phyloP scores from a whole-genome alignment of 1,140 invertebrate genomes.

The Aethina tumida region DNA sequence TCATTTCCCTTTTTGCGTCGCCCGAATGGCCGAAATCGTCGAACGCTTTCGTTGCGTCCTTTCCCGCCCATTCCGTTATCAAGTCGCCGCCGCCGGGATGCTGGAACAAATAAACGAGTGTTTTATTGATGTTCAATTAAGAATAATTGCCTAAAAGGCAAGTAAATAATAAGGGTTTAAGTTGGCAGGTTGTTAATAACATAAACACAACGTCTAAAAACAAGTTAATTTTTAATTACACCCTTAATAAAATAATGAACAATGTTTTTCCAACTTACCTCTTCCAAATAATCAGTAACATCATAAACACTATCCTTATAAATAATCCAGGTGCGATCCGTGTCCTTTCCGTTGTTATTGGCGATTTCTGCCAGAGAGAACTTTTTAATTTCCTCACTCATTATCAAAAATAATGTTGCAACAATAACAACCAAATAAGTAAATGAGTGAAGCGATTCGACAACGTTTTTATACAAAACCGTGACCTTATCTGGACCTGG shows the following conservation, averaged over 20 bases:
- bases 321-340: slow-evolving; percentile 47
- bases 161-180: not conserved
- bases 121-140: not conserved
- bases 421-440: no score
- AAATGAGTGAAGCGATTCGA: no score
- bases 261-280: slow-evolving; percentile 34
- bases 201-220: not conserved
- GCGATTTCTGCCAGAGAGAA: slow-evolving; percentile 47
- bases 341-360: slow-evolving; percentile 42
- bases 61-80: slow-evolving; percentile 51
- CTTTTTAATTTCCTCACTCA: slow-evolving; percentile 15
- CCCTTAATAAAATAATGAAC: not conserved
- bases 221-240: not conserved
- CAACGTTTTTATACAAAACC: no score
- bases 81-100: slow-evolving; percentile 56
- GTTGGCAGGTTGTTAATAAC: not conserved
- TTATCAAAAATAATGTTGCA: no score
- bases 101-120: slow-evolving; percentile 32
- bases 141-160: not conserved
- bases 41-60: slow-evolving; percentile 51
- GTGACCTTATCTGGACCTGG: no score
- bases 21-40: slow-evolving; percentile 52
- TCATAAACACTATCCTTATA: slow-evolving; percentile 54
- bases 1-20: slow-evolving; percentile 47
- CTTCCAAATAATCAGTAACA: slow-evolving; percentile 47